phyloP scores from a whole-genome alignment of 1,140 invertebrate genomes.

The Drosophila fuyamai region DNA sequence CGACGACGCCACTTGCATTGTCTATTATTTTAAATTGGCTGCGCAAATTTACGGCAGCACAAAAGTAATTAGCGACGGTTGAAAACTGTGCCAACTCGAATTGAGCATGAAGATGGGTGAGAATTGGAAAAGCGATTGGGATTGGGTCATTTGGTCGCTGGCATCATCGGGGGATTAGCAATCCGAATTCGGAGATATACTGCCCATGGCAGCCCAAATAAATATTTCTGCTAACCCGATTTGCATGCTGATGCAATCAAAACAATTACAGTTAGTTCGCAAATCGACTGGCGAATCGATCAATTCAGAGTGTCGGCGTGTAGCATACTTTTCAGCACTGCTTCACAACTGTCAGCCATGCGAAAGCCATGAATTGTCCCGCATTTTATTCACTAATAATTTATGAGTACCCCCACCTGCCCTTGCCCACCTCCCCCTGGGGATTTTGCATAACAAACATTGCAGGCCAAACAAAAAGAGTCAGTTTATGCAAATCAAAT shows the following conservation, averaged over 20 bases:
- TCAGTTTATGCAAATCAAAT: conserved; percentile 50
- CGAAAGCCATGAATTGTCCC: conserved; percentile 26
- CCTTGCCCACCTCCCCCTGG: not conserved
- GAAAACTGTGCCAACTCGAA: conserved; percentile 57
- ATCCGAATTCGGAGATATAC: not conserved
- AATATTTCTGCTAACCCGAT: not conserved
- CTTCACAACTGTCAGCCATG: conserved; percentile 19
- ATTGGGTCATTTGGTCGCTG: conserved; percentile 7
- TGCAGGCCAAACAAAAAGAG: conserved; percentile 15
- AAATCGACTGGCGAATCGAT: conserved; percentile 35
- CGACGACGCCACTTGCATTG: conserved; percentile 58
- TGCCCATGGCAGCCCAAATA: not conserved
- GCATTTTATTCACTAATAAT: conserved; percentile 27
- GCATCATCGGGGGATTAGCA: not conserved
- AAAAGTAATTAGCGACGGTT: conserved; percentile 74
- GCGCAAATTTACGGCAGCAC: conserved; percentile 75
- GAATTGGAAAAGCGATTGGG: conserved; percentile 21
- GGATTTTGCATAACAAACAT: conserved; percentile 50
- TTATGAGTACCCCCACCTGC: conserved; percentile 26
- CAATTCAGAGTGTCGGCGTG: conserved; percentile 16
- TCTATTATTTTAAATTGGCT: conserved; percentile 82
- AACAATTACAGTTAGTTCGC: conserved; percentile 30
- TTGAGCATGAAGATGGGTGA: conserved; percentile 6
- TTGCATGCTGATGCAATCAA: conserved; percentile 40
- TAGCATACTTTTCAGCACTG: conserved; percentile 42